Evolutionary conservation across 2,888 invertebrate genomes (phyloP), one percentile per base, ranked within the genome.

Genomic region (Dryobota labecula): DNA sequence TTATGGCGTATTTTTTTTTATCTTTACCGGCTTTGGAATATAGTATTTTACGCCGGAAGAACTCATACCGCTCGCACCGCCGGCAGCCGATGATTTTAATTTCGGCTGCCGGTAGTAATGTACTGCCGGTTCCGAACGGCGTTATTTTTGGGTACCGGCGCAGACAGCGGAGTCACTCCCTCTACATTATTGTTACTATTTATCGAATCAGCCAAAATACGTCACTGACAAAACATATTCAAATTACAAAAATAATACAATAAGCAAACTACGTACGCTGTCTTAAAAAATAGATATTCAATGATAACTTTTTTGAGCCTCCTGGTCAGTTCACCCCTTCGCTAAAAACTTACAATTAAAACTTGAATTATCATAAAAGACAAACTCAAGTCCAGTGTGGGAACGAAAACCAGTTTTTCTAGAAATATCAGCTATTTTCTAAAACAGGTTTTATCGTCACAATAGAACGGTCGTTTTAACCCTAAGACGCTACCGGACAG

Each of bases 401-500:
- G 92, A 93, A 92, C 70, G 0, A 56, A 86, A 93, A 92, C 93
- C 45, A 76, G 93, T 93, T 90, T 89, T 88, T 84, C 84, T 71
- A 84, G 84, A 87, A 86, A 74, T 78, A 76, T 57, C 75, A 67
- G 65, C 78, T 68, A 68, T 66, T 80, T 71, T 82, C 67, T 70
- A 47, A 87, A 86, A 88, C 76, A 79, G 90, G 89, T 90, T 81
- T 84, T 84, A 78, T 76, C 70, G 84, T 84, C 69, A 83, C 82
- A 88, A 87, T 86, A 61, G 80, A 84, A 76, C 88, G 88, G 85
- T 73, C 58, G 62, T 65, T 68, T 41, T 63, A 75, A 73, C 85
- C 85, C 85, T 86, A 88, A 90, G 89, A 92, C 88, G 88, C 70
- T 83, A 86, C 87, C 88, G 93, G 93, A 90, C 92, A 92, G 87